Base-by-base conservation (phyloP, 2,888 invertebrate species). In the Agrotis puta region DNA sequence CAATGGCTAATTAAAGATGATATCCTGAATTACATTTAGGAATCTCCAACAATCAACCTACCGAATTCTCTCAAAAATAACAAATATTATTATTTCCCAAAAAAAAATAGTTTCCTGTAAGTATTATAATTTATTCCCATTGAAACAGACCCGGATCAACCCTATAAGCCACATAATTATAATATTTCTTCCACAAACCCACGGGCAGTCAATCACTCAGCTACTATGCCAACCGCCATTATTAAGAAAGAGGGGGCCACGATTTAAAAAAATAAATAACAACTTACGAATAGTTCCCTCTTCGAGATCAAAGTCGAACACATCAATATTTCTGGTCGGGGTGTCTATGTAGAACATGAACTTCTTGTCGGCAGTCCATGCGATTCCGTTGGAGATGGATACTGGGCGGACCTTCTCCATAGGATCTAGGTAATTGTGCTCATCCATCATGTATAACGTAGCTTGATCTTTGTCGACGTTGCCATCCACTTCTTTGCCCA, bases 281-380 rank as follows among this genome's bases (percentile, higher is more conserved):
- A 45, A 89, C 97, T 97, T 94, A 97, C 98, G 94, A 77, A 97
- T 96, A n/a, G 83, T 88, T 20, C 97, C 97, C 20, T 92, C 94
- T 2, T 93, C 92, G 0, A 97, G 87, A 81, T 98, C 96, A 85
- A 96, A 98, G 88, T 98, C 97, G 86, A 97, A 98, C 13, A 97
- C 97, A 67, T 96, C 97, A 3, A 98, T 95, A 82, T 97, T 96
- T 47, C 95, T 91, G 0, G 97, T 97, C 0, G 97, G 96, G 0
- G 98, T 97, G 92, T 98, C 98, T 48, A 98, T 98, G 91, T 97
- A 98, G 92, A 97, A 98, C 96, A 98, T 97, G 84, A 96, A 97
- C 76, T 97, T 96, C 86, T 97, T 97, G 85, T 98, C 97, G 0
- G 93, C 88, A 22, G 97, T 97, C 98, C 98, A 98, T 0, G 97